phyloP scores from a whole-genome alignment of 2,888 invertebrate genomes.

The Cephus pulcher region DNA sequence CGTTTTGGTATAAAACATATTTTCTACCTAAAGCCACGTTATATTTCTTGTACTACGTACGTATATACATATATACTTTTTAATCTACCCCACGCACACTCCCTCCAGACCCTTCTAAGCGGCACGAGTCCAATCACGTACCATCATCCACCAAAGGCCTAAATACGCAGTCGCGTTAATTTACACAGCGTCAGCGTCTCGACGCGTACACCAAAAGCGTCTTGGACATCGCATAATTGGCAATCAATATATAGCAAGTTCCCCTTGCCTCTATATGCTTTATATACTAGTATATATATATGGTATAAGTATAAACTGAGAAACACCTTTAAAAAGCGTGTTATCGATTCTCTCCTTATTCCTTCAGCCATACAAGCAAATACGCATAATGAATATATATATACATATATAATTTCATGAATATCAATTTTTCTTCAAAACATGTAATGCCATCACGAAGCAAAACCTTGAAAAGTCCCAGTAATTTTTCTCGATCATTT shows the following conservation, averaged over 20 bases:
- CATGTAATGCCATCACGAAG: background rate
- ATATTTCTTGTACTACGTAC: background rate
- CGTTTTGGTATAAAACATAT: background rate
- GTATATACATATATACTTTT: background rate
- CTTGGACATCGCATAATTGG: background rate
- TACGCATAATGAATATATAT: background rate
- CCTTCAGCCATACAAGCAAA: background rate
- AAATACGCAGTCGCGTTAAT: background rate
- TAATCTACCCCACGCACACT: background rate
- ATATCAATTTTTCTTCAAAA: background rate
- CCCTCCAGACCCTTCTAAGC: background rate
- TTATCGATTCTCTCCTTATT: background rate
- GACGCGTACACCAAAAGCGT: background rate
- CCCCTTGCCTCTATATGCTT: background rate
- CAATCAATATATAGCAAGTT: background rate
- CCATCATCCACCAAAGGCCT: background rate
- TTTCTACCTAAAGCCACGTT: background rate
- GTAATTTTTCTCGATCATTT: background rate
- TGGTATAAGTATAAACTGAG: background rate
- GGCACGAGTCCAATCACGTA: background rate
- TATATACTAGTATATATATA: background rate
- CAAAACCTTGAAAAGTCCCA: background rate
- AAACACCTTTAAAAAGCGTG: background rate
- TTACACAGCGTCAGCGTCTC: background rate
- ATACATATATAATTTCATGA: background rate